Conservation (phyloP, 2,113 vertebrate genomes). For the Notarius quadriscutis region DNA sequence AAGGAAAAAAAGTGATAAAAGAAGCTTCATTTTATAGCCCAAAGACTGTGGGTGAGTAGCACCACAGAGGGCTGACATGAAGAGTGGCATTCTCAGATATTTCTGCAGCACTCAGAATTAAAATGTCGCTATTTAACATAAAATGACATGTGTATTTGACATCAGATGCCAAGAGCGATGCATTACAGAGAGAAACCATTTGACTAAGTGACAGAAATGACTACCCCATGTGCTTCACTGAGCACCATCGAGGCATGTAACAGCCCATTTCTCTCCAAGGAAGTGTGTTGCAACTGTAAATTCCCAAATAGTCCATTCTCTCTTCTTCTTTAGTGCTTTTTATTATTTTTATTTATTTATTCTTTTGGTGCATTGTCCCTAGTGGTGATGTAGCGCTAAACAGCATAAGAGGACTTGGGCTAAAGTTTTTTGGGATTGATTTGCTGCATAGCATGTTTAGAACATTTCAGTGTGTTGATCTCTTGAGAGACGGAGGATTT, state of each 20-base stretch:
- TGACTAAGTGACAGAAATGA: slow-evolving; percentile 32
- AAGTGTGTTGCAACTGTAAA: slow-evolving; percentile 31
- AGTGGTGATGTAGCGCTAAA: slow-evolving; percentile 26
- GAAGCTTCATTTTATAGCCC: not conserved
- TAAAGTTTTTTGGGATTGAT: slow-evolving; percentile 33
- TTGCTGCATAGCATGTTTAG: slow-evolving; percentile 20
- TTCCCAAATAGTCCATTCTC: slow-evolving; percentile 40
- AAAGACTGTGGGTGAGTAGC: not conserved
- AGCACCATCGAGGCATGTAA: slow-evolving; percentile 35
- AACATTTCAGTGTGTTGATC: slow-evolving; percentile 28
- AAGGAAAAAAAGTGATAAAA: not conserved
- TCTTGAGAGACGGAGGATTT: slow-evolving; percentile 1
- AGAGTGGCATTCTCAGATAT: not conserved
- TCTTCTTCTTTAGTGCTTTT: not conserved
- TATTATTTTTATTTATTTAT: not conserved
- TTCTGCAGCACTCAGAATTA: slow-evolving; percentile 3
- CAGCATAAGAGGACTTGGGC: slow-evolving; percentile 17
- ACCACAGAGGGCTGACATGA: not conserved
- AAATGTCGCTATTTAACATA: slow-evolving; percentile 6
- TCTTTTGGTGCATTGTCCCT: not conserved
- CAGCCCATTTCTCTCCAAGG: slow-evolving; percentile 29
- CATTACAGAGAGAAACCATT: slow-evolving; percentile 14
- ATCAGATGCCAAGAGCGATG: slow-evolving; percentile 7
- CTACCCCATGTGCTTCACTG: slow-evolving; percentile 40
- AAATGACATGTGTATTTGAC: slow-evolving; percentile 1